These are phyloP conservation scores for Gadus macrocephalus DNA, from an alignment of 2,113 vertebrate genomes.

Conservation along the genomic window DNA sequence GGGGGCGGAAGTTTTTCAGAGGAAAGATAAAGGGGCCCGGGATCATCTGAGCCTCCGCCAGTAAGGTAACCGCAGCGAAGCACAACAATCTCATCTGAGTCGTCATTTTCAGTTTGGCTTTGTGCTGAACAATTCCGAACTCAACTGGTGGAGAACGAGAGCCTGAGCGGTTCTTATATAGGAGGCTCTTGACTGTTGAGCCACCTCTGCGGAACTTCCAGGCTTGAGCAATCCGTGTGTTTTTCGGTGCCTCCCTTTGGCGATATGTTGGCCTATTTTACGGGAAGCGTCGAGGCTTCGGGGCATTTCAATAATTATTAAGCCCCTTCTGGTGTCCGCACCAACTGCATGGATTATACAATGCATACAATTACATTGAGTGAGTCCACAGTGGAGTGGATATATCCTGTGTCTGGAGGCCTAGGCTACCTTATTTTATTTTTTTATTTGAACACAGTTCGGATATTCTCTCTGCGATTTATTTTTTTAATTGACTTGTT, in stretches of 20 bases:
- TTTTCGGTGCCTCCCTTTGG: not conserved
- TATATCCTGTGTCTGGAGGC: too few species aligned
- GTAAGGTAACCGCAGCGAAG: not conserved
- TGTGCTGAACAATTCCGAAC: too few species aligned
- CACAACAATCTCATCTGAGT: not conserved
- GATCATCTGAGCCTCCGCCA: conserved; percentile 4
- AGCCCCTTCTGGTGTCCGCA: too few species aligned
- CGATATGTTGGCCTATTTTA: not conserved
- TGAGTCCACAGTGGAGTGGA: too few species aligned
- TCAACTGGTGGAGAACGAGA: not conserved
- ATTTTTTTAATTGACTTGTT: too few species aligned
- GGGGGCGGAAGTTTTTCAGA: conserved; percentile 9
- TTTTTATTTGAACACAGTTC: too few species aligned
- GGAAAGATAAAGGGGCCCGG: not conserved
- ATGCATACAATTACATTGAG: too few species aligned
- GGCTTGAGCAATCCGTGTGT: not conserved
- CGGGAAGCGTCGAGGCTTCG: too few species aligned
- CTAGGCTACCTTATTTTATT: too few species aligned
- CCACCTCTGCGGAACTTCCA: not conserved
- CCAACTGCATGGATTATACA: too few species aligned
- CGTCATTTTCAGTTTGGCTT: conserved; percentile 1
- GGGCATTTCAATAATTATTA: too few species aligned
- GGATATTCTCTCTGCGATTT: too few species aligned
- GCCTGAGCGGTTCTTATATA: not conserved
- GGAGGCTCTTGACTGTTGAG: not conserved